These are phyloP conservation scores for Eueides isabella DNA, from an alignment of 1,140 invertebrate species.

Conservation along the genomic window DNA sequence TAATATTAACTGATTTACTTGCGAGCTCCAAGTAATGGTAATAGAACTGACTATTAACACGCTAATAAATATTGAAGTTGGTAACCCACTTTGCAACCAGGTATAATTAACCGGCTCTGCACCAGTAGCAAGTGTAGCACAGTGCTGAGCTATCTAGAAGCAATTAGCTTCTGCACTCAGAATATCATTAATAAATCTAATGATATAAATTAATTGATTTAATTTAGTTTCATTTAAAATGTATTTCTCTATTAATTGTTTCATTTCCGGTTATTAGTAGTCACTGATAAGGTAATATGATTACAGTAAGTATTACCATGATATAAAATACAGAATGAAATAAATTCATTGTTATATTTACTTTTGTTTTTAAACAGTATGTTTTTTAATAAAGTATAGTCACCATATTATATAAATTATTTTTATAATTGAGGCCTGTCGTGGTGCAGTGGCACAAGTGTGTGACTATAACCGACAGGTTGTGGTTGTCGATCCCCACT, in stretches of 20 bases:
- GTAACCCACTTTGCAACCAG: slow-evolving; percentile 57
- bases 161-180: slow-evolving; percentile 44
- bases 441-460: no score
- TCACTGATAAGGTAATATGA: neutral
- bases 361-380: no score
- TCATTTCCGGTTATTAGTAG: slow-evolving; percentile 2
- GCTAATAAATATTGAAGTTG: slow-evolving; percentile 67
- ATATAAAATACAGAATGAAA: no score
- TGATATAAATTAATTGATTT: slow-evolving; percentile 32
- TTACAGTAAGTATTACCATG: neutral
- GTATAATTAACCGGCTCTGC: slow-evolving; percentile 67
- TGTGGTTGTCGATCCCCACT: no score
- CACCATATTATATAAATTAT: no score
- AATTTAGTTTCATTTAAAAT: slow-evolving; percentile 26
- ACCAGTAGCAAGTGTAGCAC: slow-evolving; percentile 60
- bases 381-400: no score
- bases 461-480: no score
- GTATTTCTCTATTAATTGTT: slow-evolving; percentile 19
- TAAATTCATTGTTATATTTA: no score
- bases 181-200: slow-evolving; percentile 42
- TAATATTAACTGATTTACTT: neutral
- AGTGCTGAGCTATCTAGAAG: slow-evolving; percentile 42
- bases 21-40: slow-evolving; percentile 26
- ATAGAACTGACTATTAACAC: slow-evolving; percentile 56
- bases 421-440: no score